Evolutionary conservation across 2,113 vertebrate genomes (phyloP).

Genomic region (Tympanuchus pallidicinctus): DNA sequence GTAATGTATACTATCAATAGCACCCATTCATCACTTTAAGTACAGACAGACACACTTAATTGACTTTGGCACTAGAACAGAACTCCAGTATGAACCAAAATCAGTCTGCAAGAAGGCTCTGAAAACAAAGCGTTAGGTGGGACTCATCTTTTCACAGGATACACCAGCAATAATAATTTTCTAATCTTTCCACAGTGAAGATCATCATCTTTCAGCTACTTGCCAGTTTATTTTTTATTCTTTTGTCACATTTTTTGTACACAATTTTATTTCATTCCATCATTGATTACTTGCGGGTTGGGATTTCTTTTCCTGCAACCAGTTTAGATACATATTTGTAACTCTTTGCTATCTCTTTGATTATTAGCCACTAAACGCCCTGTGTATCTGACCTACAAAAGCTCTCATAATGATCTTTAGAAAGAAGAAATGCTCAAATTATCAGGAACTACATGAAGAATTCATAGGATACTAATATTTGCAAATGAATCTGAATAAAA

Average conservation of each 20-base stretch:
- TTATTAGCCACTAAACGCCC: not conserved
- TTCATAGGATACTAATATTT: not conserved
- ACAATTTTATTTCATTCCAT: not conserved
- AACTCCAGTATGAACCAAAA: not conserved
- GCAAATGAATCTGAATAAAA: not conserved
- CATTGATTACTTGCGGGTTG: not conserved
- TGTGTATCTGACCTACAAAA: not conserved
- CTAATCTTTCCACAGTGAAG: not conserved
- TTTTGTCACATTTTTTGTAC: not conserved
- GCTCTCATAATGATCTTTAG: not conserved
- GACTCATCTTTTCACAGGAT: not conserved
- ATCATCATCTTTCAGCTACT: not conserved
- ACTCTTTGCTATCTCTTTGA: not conserved
- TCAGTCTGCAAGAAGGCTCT: not conserved
- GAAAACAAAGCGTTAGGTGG: not conserved
- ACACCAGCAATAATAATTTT: not conserved
- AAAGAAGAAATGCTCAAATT: not conserved
- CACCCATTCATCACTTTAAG: not conserved
- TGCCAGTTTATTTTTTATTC: not conserved
- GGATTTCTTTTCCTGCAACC: not conserved
- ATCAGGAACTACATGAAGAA: not conserved
- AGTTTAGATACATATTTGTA: not conserved
- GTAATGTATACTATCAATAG: not conserved
- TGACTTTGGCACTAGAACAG: not conserved
- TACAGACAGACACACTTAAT: not conserved